A percentile compares a stretch with the other conserved stretches of the same genome.
Conservation (phyloP, 92 coral and sea anemone genomes). For the Paragorgia papillata region DNA sequence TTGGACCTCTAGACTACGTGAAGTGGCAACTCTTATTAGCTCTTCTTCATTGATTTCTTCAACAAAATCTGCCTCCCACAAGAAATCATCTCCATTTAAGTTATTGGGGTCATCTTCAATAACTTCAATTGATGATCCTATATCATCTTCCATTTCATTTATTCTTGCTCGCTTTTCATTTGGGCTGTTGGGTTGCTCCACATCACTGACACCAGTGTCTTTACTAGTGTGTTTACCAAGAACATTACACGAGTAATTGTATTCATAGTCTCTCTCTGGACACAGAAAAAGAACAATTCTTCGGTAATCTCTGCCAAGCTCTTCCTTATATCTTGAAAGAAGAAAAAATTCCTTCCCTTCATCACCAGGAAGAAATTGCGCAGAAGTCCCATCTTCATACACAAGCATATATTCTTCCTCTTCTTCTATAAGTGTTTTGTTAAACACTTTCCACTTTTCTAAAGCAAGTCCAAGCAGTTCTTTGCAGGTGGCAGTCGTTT, state of each 20-base stretch:
- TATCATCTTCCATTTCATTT: conserved; percentile 26
- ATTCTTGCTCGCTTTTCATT: conserved; percentile 16
- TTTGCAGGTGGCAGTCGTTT: conserved; percentile 17
- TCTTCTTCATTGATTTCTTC: conserved; percentile 27
- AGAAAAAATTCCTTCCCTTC: conserved; percentile 30
- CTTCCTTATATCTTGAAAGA: conserved; percentile 46
- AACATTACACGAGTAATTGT: conserved; percentile 7
- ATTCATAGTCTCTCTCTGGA: conserved; percentile 22
- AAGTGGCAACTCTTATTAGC: conserved; percentile 40
- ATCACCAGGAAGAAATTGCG: conserved; percentile 50
- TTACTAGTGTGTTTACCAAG: background rate
- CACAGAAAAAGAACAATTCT: background rate
- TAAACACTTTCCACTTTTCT: conserved; percentile 33
- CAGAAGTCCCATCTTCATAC: conserved; percentile 46
- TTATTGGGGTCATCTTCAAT: background rate
- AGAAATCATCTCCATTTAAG: conserved; percentile 38
- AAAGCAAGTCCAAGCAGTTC: conserved; percentile 18
- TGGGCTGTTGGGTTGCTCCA: no score
- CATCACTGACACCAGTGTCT: no score
- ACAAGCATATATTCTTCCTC: conserved; percentile 44
- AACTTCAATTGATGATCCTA: conserved; percentile 1
- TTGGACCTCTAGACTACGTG: conserved; percentile 43
- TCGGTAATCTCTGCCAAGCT: conserved; percentile 27
- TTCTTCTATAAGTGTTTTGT: conserved; percentile 26
- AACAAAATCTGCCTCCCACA: conserved; percentile 41